Base-by-base conservation (phyloP, 2,113 vertebrate species). In the Antechinus stuartii region DNA sequence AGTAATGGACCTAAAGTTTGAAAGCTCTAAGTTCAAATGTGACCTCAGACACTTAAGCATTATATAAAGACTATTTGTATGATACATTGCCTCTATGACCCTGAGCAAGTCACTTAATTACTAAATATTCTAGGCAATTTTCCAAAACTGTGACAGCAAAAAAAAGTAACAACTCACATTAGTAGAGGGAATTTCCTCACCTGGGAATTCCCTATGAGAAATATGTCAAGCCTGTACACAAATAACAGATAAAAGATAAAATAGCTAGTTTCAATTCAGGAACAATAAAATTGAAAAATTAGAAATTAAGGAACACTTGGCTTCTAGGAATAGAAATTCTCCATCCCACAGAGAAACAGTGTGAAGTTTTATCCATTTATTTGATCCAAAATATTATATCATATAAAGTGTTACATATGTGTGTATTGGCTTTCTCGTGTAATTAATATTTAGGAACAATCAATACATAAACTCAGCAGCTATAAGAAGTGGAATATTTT, bases 271-370 rank as follows among this genome's bases (percentile, higher is more conserved):
- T 27, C 90, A 90, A 49, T 90, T 90, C 47, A 50, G 90, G 90
- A 90, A 52, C 24, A 90, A 90, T 27, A 26, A 90, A 90, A 90
- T 42, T 25, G 46, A 90, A 52, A 90, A 90, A 52, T 49, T 50
- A 26, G 46, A 90, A 56, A 95, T 94, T 95, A 96, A 95, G 96
- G 47, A 97, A 93, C 94, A 98, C 95, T 94, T 97, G 94, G 50
- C 84, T 92, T 54, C 94, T 96, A 98, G 93, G 96, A 97, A 55
- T 91, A 96, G 47, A 89, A 30, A 76, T 19, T 56, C 93, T 2
- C 91, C 5, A 10, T 93, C 91, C 42, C 91, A 92, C 49, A 96
- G 94, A 95, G 56, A 92, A 24, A n/a, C 93, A 95, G 47, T 5
- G 22, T 90, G 93, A 95, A 49, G 91, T 97, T 97, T 97, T 95